phyloP scores from a whole-genome alignment of 2,888 invertebrate species.

The Drosophila siamana region DNA sequence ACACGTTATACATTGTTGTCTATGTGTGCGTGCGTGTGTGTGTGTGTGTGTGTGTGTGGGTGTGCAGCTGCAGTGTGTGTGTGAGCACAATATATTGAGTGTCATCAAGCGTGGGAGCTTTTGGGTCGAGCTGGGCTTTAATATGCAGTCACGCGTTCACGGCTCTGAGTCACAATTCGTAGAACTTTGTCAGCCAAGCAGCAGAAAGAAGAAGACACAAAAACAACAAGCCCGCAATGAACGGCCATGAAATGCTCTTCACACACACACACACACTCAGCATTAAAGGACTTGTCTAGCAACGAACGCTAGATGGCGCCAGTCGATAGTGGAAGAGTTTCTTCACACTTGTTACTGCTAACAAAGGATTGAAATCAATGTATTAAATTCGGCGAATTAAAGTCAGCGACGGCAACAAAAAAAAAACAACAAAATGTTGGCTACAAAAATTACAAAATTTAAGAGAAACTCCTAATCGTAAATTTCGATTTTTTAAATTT shows the following conservation, averaged over 20 bases:
- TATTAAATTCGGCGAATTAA: too few relatives aligned
- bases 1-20: conserved; percentile 28
- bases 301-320: too few relatives aligned
- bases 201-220: background rate
- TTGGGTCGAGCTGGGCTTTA: conserved; percentile 26
- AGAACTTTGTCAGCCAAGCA: conserved; percentile 15
- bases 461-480: too few relatives aligned
- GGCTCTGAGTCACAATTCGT: conserved; percentile 44
- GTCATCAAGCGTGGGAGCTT: conserved; percentile 49
- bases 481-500: too few relatives aligned
- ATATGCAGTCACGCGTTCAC: conserved; percentile 21
- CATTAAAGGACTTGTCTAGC: too few relatives aligned
- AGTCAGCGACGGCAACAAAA: too few relatives aligned
- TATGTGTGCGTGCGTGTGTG: background rate
- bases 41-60: background rate
- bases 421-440: too few relatives aligned
- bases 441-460: too few relatives aligned
- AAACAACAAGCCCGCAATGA: background rate
- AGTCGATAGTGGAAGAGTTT: too few relatives aligned
- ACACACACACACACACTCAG: background rate
- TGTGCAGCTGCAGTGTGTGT: background rate
- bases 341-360: too few relatives aligned
- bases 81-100: background rate
- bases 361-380: too few relatives aligned
- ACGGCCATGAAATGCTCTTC: background rate